These are phyloP conservation scores for Drosophila melanica DNA, from an alignment of 1,140 invertebrate species.

Conservation along the genomic window DNA sequence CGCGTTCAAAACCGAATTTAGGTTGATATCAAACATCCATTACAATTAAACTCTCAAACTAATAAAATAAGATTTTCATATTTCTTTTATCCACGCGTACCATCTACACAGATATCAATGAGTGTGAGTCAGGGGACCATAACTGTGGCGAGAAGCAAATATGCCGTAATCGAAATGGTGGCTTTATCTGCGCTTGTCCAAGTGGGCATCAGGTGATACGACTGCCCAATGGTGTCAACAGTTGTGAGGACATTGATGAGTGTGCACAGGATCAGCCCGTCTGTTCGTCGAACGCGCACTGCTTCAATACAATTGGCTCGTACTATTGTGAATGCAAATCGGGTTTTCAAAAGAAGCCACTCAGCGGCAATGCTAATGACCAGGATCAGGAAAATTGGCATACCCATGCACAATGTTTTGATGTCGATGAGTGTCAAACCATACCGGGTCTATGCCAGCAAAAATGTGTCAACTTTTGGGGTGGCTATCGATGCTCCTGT, in stretches of 20 bases:
- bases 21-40: too few relatives aligned
- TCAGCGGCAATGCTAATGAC: background rate
- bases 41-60: too few relatives aligned
- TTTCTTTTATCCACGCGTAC: too few relatives aligned
- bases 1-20: too few relatives aligned
- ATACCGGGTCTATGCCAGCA: constrained; percentile 90
- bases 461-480: constrained; percentile 93
- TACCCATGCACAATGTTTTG: constrained; percentile 85
- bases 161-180: constrained; percentile 90
- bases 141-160: constrained; percentile 89
- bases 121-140: constrained; percentile 88
- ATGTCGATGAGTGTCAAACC: constrained; percentile 88
- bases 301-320: constrained; percentile 92
- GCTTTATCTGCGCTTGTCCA: constrained; percentile 91
- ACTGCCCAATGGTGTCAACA: constrained; percentile 85
- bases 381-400: constrained; percentile 58
- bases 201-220: constrained; percentile 87
- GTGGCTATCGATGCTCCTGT: constrained; percentile 91
- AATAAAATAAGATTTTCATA: too few relatives aligned
- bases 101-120: constrained; percentile 86
- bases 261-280: constrained; percentile 86
- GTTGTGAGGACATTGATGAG: constrained; percentile 95
- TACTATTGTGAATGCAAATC: constrained; percentile 91
- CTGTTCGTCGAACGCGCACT: constrained; percentile 87
- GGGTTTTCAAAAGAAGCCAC: constrained; percentile 87